phyloP scores from a whole-genome alignment of 2,888 invertebrate genomes.

The Cybosia mesomella region DNA sequence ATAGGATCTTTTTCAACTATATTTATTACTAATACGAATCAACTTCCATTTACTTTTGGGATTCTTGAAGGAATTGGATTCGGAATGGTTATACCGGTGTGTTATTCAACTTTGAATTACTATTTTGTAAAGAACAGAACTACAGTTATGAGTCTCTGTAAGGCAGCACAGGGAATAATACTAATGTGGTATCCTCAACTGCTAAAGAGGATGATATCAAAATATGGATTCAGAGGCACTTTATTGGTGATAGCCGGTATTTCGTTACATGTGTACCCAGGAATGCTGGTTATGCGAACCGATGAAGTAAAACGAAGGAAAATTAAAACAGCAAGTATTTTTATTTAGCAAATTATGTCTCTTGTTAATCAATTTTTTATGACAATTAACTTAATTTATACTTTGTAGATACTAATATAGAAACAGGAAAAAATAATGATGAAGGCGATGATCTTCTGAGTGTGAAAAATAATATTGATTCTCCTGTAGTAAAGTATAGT shows the following conservation, averaged over 20 bases:
- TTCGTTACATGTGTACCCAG: constrained; percentile 87
- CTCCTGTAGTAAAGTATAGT: not conserved
- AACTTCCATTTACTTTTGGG: constrained; percentile 87
- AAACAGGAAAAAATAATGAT: constrained; percentile 46
- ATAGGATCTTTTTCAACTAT: constrained; percentile 84
- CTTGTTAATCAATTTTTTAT: constrained; percentile 5
- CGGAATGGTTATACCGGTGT: constrained; percentile 88
- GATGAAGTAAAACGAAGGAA: constrained; percentile 36
- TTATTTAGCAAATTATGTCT: constrained; percentile 34
- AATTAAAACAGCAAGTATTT: constrained; percentile 79
- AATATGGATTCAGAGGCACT: constrained; percentile 89
- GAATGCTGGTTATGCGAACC: constrained; percentile 87
- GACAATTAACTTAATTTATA: constrained; percentile 33
- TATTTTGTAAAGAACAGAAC: constrained; percentile 88
- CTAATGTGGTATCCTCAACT: constrained; percentile 88
- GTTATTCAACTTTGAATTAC: constrained; percentile 88
- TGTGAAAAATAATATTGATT: constrained; percentile 31
- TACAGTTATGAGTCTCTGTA: constrained; percentile 88
- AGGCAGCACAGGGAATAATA: constrained; percentile 86
- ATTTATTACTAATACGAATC: constrained; percentile 84
- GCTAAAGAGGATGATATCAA: constrained; percentile 78
- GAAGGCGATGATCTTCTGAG: constrained; percentile 65
- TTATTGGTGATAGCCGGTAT: constrained; percentile 87
- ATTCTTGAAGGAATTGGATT: constrained; percentile 88
- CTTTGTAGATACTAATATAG: constrained; percentile 61